These are phyloP conservation scores for Mormyrus proboscirostris DNA, from an alignment of 2,797 vertebrate species.

Conservation along the genomic window DNA sequence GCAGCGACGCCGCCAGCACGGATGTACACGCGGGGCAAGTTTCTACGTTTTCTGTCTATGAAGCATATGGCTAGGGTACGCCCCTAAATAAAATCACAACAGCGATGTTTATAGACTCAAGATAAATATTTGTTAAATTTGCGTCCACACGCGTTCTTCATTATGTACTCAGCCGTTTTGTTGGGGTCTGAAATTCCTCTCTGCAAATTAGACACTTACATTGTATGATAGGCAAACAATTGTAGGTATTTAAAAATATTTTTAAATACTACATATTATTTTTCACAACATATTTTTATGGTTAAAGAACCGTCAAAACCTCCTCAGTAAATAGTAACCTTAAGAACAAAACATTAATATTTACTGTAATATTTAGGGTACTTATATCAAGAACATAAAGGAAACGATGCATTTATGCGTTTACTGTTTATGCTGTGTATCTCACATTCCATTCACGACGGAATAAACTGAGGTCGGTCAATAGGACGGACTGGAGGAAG, in stretches of 20 bases:
- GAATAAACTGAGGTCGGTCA: conserved; percentile 33
- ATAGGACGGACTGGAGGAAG: conserved; percentile 29
- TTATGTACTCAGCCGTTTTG: neutral
- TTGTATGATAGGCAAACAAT: neutral
- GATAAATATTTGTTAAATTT: conserved; percentile 8
- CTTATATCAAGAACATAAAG: neutral
- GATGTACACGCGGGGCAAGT: conserved; percentile 14
- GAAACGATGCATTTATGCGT: neutral
- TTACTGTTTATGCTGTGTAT: neutral
- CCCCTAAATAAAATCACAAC: conserved; percentile 20
- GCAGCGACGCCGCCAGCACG: neutral
- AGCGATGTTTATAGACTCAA: neutral
- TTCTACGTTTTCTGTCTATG: neutral
- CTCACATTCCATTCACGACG: conserved; percentile 27
- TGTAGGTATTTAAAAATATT: conserved; percentile 4
- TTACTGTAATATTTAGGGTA: neutral
- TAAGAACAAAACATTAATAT: neutral
- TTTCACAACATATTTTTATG: neutral
- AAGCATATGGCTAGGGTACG: conserved; percentile 7
- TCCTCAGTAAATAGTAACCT: neutral
- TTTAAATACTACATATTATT: neutral
- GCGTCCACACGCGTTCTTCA: neutral
- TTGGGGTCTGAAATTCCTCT: neutral
- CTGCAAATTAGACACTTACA: neutral
- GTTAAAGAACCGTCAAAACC: neutral